Evolutionary conservation across 2,113 vertebrate species (phyloP).

Genomic region (Cairina moschata): DNA sequence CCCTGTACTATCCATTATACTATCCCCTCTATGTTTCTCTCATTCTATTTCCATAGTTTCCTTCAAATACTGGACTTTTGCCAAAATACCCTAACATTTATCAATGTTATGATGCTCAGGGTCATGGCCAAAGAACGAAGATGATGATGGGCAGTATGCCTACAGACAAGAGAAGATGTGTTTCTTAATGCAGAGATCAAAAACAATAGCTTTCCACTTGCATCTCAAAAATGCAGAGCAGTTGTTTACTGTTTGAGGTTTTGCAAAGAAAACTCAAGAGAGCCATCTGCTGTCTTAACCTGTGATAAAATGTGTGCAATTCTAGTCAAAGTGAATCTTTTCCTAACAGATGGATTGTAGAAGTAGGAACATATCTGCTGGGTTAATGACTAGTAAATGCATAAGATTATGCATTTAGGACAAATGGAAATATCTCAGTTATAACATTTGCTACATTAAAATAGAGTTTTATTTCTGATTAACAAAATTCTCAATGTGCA

Average conservation of each 20-base stretch:
- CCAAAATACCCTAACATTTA: not conserved
- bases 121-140: not conserved
- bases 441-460: not conserved
- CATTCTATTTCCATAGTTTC: not conserved
- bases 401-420: not conserved
- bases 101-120: not conserved
- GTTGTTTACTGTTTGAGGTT: conserved; percentile 75
- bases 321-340: not conserved
- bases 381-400: not conserved
- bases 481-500: not conserved
- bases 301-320: conserved; percentile 78
- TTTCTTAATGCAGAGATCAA: conserved; percentile 30
- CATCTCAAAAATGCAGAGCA: conserved; percentile 50
- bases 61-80: not conserved
- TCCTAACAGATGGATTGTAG: not conserved
- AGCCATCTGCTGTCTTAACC: conserved; percentile 96
- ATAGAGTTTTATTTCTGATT: not conserved
- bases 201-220: conserved; percentile 28
- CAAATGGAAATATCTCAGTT: not conserved
- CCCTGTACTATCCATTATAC: not conserved
- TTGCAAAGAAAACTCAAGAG: conserved; percentile 92
- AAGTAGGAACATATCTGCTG: not conserved
- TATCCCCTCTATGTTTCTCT: not conserved
- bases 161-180: not conserved
- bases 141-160: not conserved